These are phyloP conservation scores for Monochamus saltuarius DNA, from an alignment of 1,140 invertebrate genomes.

Conservation along the genomic window DNA sequence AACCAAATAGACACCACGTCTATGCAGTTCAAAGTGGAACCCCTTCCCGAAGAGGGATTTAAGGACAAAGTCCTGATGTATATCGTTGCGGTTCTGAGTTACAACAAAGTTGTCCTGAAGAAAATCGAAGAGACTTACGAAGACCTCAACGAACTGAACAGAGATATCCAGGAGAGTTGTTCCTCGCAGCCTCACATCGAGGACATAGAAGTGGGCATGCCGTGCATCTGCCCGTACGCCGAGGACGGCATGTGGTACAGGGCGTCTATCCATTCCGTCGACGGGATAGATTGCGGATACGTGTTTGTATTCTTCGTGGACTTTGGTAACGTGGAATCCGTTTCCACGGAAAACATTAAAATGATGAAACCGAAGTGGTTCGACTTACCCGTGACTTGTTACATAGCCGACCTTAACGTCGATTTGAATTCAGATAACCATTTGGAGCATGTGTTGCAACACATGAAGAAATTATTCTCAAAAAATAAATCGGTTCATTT, in stretches of 20 bases:
- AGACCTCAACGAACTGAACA: conserved; percentile 8
- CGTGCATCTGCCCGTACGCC: conserved; percentile 24
- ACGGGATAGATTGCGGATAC: conserved; percentile 19
- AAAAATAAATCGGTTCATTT: conserved; percentile 12
- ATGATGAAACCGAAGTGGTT: conserved; percentile 23
- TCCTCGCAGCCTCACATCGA: not conserved
- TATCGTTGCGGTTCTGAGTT: conserved; percentile 7
- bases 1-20: conserved; percentile 7
- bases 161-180: not conserved
- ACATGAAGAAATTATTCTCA: conserved; percentile 7
- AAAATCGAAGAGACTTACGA: conserved; percentile 21
- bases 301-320: conserved; percentile 35
- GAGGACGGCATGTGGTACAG: conserved; percentile 30
- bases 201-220: conserved; percentile 9
- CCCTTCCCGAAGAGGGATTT: not conserved
- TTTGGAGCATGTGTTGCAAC: not conserved
- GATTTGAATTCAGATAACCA: conserved; percentile 13
- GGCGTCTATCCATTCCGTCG: conserved; percentile 18
- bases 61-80: conserved; percentile 3
- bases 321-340: conserved; percentile 29
- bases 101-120: conserved; percentile 22
- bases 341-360: conserved; percentile 21
- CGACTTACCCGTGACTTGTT: conserved; percentile 20
- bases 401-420: conserved; percentile 27
- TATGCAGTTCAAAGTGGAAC: not conserved